Percentiles rank a stretch among this genome's conserved stretches.
Evolutionary conservation across 2,113 vertebrate genomes (phyloP).

Genomic region (Crypturellus undulatus): DNA sequence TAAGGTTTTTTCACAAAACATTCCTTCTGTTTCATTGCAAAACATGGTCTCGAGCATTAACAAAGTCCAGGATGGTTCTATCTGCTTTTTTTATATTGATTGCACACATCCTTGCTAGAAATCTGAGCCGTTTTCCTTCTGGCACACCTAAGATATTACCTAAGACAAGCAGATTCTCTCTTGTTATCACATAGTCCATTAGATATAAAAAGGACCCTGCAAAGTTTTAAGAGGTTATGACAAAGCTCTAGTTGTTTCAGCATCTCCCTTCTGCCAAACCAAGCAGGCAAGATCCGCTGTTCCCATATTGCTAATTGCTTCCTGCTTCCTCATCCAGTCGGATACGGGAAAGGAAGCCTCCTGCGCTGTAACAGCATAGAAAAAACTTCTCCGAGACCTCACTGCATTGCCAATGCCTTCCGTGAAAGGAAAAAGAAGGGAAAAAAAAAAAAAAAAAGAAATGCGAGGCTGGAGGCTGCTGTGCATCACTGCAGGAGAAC

Average conservation of each 20-base stretch:
- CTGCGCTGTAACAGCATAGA: accelerated
- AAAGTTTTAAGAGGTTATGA: background rate
- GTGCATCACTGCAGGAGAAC: background rate
- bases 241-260: background rate
- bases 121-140: background rate
- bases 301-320: accelerated
- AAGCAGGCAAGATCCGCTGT: background rate
- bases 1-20: background rate
- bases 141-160: background rate
- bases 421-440: no score
- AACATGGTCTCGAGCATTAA: background rate
- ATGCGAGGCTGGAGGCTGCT: accelerated
- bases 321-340: background rate
- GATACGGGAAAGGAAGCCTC: background rate
- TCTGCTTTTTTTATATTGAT: background rate
- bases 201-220: background rate
- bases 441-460: no score
- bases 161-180: background rate
- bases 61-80: background rate
- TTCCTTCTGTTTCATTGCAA: background rate
- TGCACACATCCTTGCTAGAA: background rate
- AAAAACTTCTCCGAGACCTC: background rate
- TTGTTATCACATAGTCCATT: background rate
- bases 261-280: background rate
- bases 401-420: background rate